Conservation (phyloP, 2,113 vertebrate species). For the Recurvirostra avosetta region DNA sequence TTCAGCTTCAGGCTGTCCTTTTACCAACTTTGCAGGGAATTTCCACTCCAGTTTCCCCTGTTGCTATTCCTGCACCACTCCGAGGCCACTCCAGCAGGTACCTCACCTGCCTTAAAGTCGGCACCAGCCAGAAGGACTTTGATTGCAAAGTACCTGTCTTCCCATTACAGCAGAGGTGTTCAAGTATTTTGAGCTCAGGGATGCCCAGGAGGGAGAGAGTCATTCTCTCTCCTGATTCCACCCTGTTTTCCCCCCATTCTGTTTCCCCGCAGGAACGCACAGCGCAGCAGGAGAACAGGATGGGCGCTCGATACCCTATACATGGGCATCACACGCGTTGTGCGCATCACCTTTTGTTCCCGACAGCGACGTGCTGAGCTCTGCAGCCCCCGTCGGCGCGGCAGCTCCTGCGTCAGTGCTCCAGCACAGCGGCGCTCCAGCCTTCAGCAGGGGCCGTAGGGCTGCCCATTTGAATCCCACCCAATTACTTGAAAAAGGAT, state of each 20-base stretch:
- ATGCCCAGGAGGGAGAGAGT: background rate
- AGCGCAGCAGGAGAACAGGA: background rate
- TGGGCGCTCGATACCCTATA: fast-evolving
- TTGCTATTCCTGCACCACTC: background rate
- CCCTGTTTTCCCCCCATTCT: background rate
- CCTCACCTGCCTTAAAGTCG: background rate
- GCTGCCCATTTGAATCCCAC: background rate
- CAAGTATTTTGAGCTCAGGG: background rate
- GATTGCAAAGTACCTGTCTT: background rate
- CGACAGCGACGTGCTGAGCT: fast-evolving
- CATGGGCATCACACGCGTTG: fast-evolving
- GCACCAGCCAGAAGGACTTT: background rate
- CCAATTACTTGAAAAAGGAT: background rate
- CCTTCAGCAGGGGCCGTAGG: background rate
- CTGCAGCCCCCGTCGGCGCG: background rate
- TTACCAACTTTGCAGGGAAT: background rate
- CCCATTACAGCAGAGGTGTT: background rate
- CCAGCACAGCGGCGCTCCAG: background rate
- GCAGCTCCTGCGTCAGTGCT: background rate
- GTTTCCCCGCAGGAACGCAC: background rate
- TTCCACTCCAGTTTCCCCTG: background rate
- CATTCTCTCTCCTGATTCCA: background rate
- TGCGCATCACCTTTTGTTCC: fast-evolving
- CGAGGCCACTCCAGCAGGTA: background rate
- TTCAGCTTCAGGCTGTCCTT: background rate